Percentiles rank a stretch among this genome's conserved stretches.
Evolutionary conservation across 2,113 vertebrate species (phyloP).

Genomic region (Abramis brama): DNA sequence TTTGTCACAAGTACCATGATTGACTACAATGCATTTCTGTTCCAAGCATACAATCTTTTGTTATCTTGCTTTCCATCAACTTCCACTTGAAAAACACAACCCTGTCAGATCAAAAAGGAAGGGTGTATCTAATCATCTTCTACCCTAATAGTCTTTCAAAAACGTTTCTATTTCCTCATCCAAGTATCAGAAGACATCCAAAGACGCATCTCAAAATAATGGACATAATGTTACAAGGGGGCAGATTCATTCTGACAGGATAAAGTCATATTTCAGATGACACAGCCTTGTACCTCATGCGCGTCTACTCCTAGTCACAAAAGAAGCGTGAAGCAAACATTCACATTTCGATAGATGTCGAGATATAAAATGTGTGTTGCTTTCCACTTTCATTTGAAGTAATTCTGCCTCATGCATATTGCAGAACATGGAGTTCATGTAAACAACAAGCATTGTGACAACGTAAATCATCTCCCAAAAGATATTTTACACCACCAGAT

Average conservation of each 20-base stretch:
- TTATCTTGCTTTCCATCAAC: conserved; percentile 24
- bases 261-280: conserved; percentile 16
- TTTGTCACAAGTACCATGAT: conserved; percentile 23
- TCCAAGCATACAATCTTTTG: conserved; percentile 34
- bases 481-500: conserved; percentile 29
- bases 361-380: conserved; percentile 22
- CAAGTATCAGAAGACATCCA: neutral
- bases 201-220: conserved; percentile 22
- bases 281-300: neutral
- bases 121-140: conserved; percentile 24
- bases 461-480: conserved; percentile 35
- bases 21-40: conserved; percentile 31
- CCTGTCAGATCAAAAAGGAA: conserved; percentile 19
- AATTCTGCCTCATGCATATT: conserved; percentile 18
- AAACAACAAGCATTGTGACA: conserved; percentile 22
- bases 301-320: neutral
- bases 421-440: conserved; percentile 4
- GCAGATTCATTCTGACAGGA: conserved; percentile 9
- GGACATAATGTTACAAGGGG: neutral
- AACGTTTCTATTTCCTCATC: conserved; percentile 5
- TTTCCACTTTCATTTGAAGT: conserved; percentile 30
- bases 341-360: conserved; percentile 10
- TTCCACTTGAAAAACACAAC: conserved; percentile 8
- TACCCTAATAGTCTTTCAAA: conserved; percentile 1
- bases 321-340: neutral